Conservation (phyloP, 2,113 vertebrate species). For the Hepsetus odoe region DNA sequence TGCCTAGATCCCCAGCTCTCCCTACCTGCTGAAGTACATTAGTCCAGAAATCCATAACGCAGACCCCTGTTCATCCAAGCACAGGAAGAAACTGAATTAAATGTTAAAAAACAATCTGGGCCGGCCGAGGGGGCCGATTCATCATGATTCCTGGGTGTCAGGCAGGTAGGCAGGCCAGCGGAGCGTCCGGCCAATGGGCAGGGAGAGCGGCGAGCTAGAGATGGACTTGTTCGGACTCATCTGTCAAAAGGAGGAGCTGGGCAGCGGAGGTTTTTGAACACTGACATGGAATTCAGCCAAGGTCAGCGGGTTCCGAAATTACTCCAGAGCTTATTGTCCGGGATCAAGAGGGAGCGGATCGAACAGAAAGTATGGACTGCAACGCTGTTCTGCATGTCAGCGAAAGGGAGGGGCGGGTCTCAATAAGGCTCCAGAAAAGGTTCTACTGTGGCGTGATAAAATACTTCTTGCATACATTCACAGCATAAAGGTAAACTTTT, state of each 20-base stretch:
- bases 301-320: conserved; percentile 80
- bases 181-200: conserved; percentile 81
- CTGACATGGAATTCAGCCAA: conserved; percentile 73
- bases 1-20: conserved; percentile 83
- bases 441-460: too few relatives aligned
- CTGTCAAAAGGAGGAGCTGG: conserved; percentile 74
- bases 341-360: conserved; percentile 19
- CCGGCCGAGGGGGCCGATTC: conserved; percentile 92
- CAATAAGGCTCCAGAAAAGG: background rate
- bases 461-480: too few relatives aligned
- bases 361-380: conserved; percentile 33
- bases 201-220: conserved; percentile 71
- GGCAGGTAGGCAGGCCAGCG: conserved; percentile 84
- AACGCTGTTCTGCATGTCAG: conserved; percentile 29
- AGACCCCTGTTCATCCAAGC: conserved; percentile 97
- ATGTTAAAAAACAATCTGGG: conserved; percentile 99
- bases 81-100: conserved; percentile 99
- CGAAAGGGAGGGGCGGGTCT: background rate
- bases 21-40: conserved; percentile 97
- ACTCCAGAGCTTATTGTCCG: conserved; percentile 40
- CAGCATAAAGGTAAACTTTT: too few relatives aligned
- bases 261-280: conserved; percentile 78
- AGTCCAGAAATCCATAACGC: conserved; percentile 97
- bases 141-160: conserved; percentile 93
- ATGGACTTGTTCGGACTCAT: conserved; percentile 76